These are phyloP conservation scores for Psephotus haematonotus DNA, from an alignment of 2,113 vertebrate species.

Conservation along the genomic window DNA sequence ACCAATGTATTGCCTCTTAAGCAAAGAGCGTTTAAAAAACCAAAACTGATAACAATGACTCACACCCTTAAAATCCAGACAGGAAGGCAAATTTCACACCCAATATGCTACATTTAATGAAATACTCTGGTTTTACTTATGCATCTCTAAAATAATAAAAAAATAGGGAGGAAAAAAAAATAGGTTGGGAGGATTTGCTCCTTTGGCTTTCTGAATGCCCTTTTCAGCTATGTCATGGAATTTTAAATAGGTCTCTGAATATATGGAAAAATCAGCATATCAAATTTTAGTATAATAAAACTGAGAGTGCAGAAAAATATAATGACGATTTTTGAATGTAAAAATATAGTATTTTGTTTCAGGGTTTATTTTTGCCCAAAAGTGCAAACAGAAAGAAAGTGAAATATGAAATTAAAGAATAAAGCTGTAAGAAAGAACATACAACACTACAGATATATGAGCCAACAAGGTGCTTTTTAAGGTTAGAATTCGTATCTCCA, in stretches of 20 bases:
- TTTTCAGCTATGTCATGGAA: neutral
- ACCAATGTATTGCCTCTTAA: neutral
- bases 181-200: neutral
- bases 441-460: neutral
- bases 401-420: neutral
- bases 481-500: neutral
- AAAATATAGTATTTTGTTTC: neutral
- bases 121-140: neutral
- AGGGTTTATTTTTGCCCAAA: neutral
- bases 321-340: neutral
- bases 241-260: neutral
- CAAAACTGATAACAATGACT: neutral
- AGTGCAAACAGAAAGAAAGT: neutral
- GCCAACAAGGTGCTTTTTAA: constrained; percentile 5
- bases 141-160: neutral
- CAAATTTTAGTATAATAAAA: neutral
- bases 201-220: neutral
- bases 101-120: neutral
- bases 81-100: neutral
- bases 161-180: neutral
- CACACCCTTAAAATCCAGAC: neutral
- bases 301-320: neutral
- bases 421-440: neutral
- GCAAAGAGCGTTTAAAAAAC: neutral
- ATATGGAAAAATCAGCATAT: neutral